Conservation (phyloP, 2,113 vertebrate genomes). For the Burhinus bistriatus region DNA sequence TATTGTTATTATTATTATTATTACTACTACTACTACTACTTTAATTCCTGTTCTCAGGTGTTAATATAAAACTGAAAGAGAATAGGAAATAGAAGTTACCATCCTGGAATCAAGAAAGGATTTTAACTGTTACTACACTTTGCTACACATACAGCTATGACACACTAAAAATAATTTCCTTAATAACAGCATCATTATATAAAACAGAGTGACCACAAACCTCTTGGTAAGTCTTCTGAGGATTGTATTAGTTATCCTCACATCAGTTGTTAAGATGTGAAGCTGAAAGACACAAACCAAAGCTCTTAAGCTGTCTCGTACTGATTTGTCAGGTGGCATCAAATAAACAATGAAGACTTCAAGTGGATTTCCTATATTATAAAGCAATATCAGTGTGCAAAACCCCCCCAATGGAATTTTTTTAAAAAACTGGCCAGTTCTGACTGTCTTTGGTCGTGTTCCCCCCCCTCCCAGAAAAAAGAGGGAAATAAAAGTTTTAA, state of each 20-base stretch:
- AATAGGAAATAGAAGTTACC: not conserved
- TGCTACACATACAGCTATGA: not conserved
- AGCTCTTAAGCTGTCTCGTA: not conserved
- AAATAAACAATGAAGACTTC: not conserved
- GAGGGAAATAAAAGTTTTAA: not conserved
- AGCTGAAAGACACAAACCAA: not conserved
- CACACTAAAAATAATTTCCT: not conserved
- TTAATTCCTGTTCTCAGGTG: not conserved
- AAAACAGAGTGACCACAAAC: not conserved
- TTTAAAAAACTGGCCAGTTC: not conserved
- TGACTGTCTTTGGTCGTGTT: not conserved
- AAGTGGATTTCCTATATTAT: not conserved
- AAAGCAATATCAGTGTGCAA: not conserved
- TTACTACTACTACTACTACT: not conserved
- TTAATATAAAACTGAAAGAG: not conserved
- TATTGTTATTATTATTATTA: not conserved
- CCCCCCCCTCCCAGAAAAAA: fast-evolving
- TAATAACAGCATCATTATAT: not conserved
- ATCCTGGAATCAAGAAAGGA: not conserved
- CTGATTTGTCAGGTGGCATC: not conserved
- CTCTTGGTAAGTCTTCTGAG: not conserved
- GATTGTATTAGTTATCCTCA: not conserved
- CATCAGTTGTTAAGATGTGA: not conserved
- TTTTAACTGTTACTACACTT: not conserved
- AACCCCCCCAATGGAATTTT: not conserved